These are phyloP conservation scores for Centruroides sculpturatus DNA, from an alignment of 1,140 invertebrate genomes.

Conservation along the genomic window DNA sequence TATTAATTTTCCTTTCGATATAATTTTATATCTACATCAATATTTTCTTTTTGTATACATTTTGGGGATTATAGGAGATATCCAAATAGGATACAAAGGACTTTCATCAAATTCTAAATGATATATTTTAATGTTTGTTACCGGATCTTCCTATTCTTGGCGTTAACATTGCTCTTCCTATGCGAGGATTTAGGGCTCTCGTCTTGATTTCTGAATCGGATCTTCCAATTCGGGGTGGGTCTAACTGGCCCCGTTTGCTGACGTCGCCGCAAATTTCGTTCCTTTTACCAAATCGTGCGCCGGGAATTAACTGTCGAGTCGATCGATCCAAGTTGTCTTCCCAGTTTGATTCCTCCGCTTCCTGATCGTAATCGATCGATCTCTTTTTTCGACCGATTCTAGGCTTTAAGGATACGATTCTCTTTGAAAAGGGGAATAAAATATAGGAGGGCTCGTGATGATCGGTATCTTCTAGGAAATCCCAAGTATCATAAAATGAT, in stretches of 20 bases:
- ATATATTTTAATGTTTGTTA: no score
- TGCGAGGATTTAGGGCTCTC: neutral
- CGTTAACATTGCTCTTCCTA: constrained; percentile 1
- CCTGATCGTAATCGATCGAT: constrained; percentile 4
- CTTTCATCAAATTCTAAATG: no score
- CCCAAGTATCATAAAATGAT: neutral
- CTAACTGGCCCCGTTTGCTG: no score
- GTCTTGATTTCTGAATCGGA: no score
- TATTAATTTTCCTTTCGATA: no score
- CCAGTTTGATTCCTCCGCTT: neutral
- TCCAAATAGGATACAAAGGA: no score
- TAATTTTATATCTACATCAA: no score
- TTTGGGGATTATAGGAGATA: no score
- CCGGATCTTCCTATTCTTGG: constrained; percentile 3
- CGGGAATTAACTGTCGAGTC: neutral
- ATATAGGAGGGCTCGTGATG: neutral
- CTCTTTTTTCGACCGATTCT: constrained; percentile 16
- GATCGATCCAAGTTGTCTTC: neutral
- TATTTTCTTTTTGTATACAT: no score
- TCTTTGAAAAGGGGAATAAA: neutral
- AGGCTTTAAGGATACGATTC: constrained; percentile 4
- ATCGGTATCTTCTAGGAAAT: neutral
- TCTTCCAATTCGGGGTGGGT: no score
- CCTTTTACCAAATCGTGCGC: neutral
- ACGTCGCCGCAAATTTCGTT: no score